Percentiles rank a stretch among this genome's conserved stretches.
Evolutionary conservation across 2,888 invertebrate species (phyloP).

Genomic region (Apamea sordens): DNA sequence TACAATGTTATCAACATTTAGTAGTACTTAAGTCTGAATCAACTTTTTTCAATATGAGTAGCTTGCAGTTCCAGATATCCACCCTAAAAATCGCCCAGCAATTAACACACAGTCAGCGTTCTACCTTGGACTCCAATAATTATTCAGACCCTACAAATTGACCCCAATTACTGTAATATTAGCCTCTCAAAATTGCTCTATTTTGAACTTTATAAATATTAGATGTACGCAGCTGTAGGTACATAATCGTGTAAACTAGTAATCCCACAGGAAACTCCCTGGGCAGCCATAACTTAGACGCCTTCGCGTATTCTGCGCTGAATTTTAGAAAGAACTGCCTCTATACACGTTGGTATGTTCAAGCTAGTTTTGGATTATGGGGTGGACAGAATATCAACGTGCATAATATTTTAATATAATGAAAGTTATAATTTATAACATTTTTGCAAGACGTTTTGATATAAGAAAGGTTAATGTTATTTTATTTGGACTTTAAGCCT

Average conservation of each 20-base stretch:
- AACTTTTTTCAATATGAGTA: background rate
- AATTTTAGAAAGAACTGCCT: conserved; percentile 58
- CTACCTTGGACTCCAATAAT: conserved; percentile 10
- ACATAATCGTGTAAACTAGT: conserved; percentile 57
- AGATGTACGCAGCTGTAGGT: conserved; percentile 44
- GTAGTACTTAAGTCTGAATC: too few species aligned
- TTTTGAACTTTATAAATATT: conserved; percentile 59
- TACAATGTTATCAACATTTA: background rate
- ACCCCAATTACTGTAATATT: conserved; percentile 49
- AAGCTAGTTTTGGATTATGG: conserved; percentile 33
- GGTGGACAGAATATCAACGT: conserved; percentile 19
- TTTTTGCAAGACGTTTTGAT: background rate
- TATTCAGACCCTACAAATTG: conserved; percentile 33
- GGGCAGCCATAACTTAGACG: conserved; percentile 53
- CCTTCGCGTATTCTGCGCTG: conserved; percentile 36
- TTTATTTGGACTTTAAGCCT: background rate
- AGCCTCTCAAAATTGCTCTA: conserved; percentile 35
- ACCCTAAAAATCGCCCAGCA: background rate
- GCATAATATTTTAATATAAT: background rate
- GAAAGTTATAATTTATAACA: background rate
- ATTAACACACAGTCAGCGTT: background rate
- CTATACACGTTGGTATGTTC: conserved; percentile 25
- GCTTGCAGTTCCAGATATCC: background rate
- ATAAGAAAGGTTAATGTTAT: background rate
- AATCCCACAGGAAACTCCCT: conserved; percentile 43